Evolutionary conservation across 1,140 invertebrate species (phyloP).

Genomic region (Lepidurus packardi): DNA sequence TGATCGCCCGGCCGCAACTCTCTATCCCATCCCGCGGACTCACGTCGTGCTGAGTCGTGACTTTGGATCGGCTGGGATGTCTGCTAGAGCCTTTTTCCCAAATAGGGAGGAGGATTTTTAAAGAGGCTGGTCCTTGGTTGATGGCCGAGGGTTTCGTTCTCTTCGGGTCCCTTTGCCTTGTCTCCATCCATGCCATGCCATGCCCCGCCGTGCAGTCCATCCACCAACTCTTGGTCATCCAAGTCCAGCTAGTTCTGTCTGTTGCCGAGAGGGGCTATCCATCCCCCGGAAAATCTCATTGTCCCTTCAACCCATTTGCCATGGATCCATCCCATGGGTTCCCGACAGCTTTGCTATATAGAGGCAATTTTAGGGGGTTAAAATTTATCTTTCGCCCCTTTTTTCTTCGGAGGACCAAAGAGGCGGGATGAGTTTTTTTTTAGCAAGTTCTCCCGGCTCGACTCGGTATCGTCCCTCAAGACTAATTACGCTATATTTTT

Average conservation of each 20-base stretch:
- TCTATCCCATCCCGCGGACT: conserved; percentile 20
- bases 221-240: background rate
- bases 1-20: background rate
- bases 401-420: background rate
- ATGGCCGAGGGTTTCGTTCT: background rate
- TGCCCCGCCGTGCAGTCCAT: background rate
- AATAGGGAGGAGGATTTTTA: conserved; percentile 19
- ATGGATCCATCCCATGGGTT: conserved; percentile 21
- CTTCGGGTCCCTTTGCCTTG: background rate
- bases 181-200: background rate
- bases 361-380: background rate
- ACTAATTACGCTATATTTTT: conserved; percentile 9
- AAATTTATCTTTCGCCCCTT: conserved; percentile 6
- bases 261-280: conserved; percentile 20
- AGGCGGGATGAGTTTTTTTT: conserved; percentile 11
- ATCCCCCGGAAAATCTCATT: conserved; percentile 17
- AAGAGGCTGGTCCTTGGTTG: background rate
- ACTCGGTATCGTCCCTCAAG: background rate
- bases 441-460: background rate
- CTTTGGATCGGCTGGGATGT: conserved; percentile 1
- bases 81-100: background rate
- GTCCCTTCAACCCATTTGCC: conserved; percentile 17
- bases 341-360: conserved; percentile 19
- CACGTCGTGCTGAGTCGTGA: conserved; percentile 15
- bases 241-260: background rate